Conservation (phyloP, 2,888 invertebrate species). For the Thereva nobilitata region DNA sequence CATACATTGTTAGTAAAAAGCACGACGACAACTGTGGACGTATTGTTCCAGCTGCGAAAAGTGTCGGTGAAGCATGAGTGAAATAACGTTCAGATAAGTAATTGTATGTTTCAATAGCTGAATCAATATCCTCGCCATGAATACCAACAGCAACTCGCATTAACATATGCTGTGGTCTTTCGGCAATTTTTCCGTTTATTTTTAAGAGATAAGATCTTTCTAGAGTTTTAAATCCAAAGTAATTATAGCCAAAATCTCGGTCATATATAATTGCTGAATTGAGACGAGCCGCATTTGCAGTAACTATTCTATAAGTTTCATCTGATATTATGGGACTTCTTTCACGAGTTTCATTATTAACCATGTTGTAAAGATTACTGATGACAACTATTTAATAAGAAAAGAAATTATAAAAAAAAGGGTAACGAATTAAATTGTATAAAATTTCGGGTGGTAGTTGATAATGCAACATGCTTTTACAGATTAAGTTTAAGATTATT, state of each 20-base stretch:
- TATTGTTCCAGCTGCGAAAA: slow-evolving; percentile 92
- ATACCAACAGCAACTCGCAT: slow-evolving; percentile 98
- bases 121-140: slow-evolving; percentile 90
- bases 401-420: slow-evolving; percentile 19
- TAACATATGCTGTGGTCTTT: slow-evolving; percentile 97
- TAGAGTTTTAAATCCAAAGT: slow-evolving; percentile 98
- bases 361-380: slow-evolving; percentile 77
- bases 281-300: slow-evolving; percentile 82
- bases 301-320: slow-evolving; percentile 77
- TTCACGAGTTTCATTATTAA: slow-evolving; percentile 73
- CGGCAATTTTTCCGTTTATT: slow-evolving; percentile 88
- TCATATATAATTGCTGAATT: slow-evolving; percentile 97
- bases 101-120: slow-evolving; percentile 95
- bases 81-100: slow-evolving; percentile 93
- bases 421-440: slow-evolving; percentile 3
- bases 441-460: background rate
- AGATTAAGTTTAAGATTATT: no score
- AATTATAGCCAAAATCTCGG: slow-evolving; percentile 95
- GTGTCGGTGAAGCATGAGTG: slow-evolving; percentile 96
- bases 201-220: slow-evolving; percentile 94
- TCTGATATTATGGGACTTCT: slow-evolving; percentile 85
- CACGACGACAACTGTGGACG: slow-evolving; percentile 94
- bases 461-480: no score
- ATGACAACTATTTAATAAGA: slow-evolving; percentile 75
- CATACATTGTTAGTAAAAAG: slow-evolving; percentile 90